Conservation (phyloP, 2,797 vertebrate genomes). For the Scolopax bukidnonensis region DNA sequence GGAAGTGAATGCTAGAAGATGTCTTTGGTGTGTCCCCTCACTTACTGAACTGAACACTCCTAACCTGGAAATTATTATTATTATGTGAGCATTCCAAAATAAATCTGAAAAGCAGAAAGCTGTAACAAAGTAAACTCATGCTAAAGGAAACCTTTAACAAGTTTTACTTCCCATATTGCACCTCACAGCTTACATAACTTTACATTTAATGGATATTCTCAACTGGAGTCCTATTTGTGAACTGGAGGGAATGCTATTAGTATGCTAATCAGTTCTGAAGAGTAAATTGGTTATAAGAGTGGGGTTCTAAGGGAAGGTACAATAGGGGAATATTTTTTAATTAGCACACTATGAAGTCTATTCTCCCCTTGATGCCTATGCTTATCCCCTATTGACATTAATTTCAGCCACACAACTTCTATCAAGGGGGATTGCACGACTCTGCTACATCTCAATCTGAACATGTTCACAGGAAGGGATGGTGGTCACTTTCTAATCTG, state of each 20-base stretch:
- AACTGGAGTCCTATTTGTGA: constrained; percentile 62
- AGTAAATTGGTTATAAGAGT: constrained; percentile 62
- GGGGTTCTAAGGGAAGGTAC: constrained; percentile 43
- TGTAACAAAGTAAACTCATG: not conserved
- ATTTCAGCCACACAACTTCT: not conserved
- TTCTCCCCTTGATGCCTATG: constrained; percentile 1
- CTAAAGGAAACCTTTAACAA: constrained; percentile 19
- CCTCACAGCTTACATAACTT: constrained; percentile 34
- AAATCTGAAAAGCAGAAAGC: not conserved
- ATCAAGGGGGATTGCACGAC: not conserved
- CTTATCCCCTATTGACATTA: not conserved
- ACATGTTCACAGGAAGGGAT: not conserved
- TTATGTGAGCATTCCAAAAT: not conserved
- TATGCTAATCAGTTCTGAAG: constrained; percentile 69
- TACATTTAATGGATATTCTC: constrained; percentile 69
- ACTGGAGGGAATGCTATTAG: constrained; percentile 62
- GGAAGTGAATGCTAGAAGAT: not conserved
- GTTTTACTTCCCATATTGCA: constrained; percentile 24
- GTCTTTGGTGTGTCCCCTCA: not conserved
- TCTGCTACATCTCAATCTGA: not conserved
- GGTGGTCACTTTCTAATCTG: not conserved
- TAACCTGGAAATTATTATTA: not conserved
- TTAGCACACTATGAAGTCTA: constrained; percentile 46
- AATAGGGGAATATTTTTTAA: constrained; percentile 55
- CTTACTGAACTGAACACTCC: not conserved